A percentile compares a stretch with the other conserved stretches of the same genome.
Conservation (phyloP, 2,797 vertebrate species). For the Megaceryle alcyon region DNA sequence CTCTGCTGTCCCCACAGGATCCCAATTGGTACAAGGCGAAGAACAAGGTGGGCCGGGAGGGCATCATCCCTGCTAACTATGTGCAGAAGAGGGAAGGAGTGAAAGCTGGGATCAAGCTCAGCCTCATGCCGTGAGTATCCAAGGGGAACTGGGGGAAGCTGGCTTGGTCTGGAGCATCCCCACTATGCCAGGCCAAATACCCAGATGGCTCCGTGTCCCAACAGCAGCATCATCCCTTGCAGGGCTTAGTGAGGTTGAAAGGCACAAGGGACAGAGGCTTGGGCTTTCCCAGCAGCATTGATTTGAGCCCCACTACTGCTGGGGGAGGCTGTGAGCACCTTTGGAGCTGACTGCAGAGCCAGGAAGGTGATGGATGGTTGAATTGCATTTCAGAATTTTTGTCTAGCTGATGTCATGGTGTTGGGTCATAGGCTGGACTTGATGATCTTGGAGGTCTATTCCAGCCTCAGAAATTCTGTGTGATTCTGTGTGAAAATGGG, state of each 20-base stretch:
- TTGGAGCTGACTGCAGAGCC: background rate
- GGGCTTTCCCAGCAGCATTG: background rate
- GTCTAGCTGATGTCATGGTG: too few relatives aligned
- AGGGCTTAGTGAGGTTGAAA: rapidly evolving
- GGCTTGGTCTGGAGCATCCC: background rate
- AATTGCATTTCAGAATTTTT: background rate
- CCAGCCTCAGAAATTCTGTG: too few relatives aligned
- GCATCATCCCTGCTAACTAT: slow-evolving; percentile 96
- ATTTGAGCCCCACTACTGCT: background rate
- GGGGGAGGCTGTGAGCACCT: background rate
- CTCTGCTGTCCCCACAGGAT: slow-evolving; percentile 79
- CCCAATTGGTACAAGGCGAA: slow-evolving; percentile 99
- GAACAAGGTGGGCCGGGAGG: slow-evolving; percentile 90
- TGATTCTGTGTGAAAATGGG: too few relatives aligned
- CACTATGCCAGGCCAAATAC: rapidly evolving
- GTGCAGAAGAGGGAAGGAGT: slow-evolving; percentile 96
- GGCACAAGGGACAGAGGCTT: background rate
- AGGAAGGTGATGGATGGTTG: background rate
- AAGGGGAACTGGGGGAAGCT: rapidly evolving
- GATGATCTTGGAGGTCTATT: too few relatives aligned
- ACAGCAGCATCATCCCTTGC: background rate
- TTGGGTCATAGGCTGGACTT: too few relatives aligned
- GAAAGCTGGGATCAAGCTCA: slow-evolving; percentile 92
- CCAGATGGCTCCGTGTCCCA: rapidly evolving
- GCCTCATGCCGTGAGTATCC: slow-evolving; percentile 96